A percentile compares a stretch with the other conserved stretches of the same genome.
These are phyloP conservation scores for Rhynchopsitta pachyrhyncha DNA, from an alignment of 2,113 vertebrate genomes.

Conservation along the genomic window DNA sequence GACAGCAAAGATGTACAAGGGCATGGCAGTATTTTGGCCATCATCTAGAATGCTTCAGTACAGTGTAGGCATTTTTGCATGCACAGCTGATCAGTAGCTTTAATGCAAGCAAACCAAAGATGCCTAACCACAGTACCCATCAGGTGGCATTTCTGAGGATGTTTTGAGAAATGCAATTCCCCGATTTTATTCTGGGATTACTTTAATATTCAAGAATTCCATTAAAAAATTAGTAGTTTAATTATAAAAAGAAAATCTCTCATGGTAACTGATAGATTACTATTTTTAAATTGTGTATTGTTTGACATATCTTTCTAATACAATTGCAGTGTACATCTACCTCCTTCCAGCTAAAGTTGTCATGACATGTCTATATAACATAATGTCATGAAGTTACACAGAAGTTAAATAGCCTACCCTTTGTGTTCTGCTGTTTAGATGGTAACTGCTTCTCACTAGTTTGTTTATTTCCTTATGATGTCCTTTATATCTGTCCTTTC, in stretches of 20 bases:
- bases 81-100: not conserved
- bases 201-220: not conserved
- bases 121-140: not conserved
- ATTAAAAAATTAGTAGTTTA: not conserved
- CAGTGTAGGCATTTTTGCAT: not conserved
- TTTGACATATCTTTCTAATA: not conserved
- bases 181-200: not conserved
- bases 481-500: constrained; percentile 66
- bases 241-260: not conserved
- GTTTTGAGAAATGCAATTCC: not conserved
- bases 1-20: not conserved
- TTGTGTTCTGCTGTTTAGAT: not conserved
- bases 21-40: not conserved
- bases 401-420: not conserved
- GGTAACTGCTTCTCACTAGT: constrained; percentile 42
- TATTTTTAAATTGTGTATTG: not conserved
- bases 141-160: not conserved
- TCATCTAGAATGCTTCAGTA: not conserved
- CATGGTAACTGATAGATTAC: not conserved
- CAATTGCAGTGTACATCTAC: not conserved
- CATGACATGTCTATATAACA: not conserved
- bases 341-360: not conserved
- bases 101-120: not conserved
- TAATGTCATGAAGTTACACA: not conserved
- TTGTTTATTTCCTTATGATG: constrained; percentile 77